Conservation (phyloP, 2,797 vertebrate species). For the Buceros bicornis region DNA sequence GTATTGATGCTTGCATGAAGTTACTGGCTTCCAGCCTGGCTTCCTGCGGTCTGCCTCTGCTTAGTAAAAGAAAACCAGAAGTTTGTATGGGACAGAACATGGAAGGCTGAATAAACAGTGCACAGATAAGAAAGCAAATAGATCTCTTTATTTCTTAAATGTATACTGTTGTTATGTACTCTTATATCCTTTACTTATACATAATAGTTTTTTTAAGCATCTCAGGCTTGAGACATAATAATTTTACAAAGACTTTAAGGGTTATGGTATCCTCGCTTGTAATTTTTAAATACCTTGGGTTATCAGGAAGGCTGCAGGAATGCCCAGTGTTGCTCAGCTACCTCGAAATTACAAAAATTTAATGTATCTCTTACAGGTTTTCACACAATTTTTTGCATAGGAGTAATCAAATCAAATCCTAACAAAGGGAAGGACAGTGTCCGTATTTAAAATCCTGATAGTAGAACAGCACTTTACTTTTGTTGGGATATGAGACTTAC, state of each 20-base stretch:
- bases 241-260: neutral
- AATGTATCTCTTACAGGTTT: neutral
- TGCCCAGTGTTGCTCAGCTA: neutral
- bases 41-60: neutral
- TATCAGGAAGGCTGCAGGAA: neutral
- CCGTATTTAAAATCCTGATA: neutral
- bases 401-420: neutral
- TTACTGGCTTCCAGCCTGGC: neutral
- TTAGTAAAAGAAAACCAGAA: neutral
- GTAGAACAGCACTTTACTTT: fast-evolving
- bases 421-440: neutral
- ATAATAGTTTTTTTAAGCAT: neutral
- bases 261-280: neutral
- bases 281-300: neutral
- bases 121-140: neutral
- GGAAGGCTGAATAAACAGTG: neutral
- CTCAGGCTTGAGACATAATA: neutral
- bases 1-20: neutral
- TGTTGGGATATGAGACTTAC: neutral
- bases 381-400: neutral
- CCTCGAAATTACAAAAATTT: neutral
- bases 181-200: neutral
- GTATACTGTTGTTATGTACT: neutral
- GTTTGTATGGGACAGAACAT: neutral
- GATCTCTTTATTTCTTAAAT: neutral